Base-by-base conservation (phyloP, 2,113 vertebrate species). In the Pseudopodoces humilis region DNA sequence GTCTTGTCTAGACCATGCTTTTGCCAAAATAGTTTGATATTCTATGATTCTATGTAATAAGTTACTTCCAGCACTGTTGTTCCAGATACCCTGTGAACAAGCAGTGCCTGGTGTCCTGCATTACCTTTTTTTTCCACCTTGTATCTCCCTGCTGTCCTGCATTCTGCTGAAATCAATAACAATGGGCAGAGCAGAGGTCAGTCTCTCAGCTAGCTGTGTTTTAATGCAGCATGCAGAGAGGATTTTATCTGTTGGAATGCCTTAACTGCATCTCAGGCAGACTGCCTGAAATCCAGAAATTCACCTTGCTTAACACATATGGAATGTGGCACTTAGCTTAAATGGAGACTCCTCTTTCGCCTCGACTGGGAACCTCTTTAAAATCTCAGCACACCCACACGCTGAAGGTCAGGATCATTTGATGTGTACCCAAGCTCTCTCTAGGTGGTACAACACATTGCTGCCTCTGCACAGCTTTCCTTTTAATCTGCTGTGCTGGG, bases 391-490 rank as follows among this genome's bases (percentile, higher is more conserved):
- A 84, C 70, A 72, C 90, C 63, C 86, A 91, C 63, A 62, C 8
- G 0, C 55, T 65, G 86, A 84, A 69, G 52, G 88, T 50, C 0
- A 1, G 46, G 23, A 50, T 92, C 53, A 59, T 86, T 67, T 86
- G 83, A 86, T 94, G 82, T 69, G 10, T 60, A 86, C 90, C 68
- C 69, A 78, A 76, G 58, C 65, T 91, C 74, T 93, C 87, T 72
- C 41, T 68, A 49, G 78, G 79, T 92, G 88, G 69, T 88, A 68
- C 65, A 70, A 88, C 74, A 59, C 75, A 27, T 55, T 60, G 27
- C 92, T 94, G 81, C 58, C 46, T 65, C 80, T 90, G 81, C 70
- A 69, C 25, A 71, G 30, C 81, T 92, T 91, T 84, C 69, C 50
- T 89, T 83, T 88, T 90, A 53, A 78, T 82, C 56, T 83, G 25